A percentile compares a stretch with the other conserved stretches of the same genome.
Conservation (phyloP, 1,140 invertebrate genomes). For the Asobara japonica region DNA sequence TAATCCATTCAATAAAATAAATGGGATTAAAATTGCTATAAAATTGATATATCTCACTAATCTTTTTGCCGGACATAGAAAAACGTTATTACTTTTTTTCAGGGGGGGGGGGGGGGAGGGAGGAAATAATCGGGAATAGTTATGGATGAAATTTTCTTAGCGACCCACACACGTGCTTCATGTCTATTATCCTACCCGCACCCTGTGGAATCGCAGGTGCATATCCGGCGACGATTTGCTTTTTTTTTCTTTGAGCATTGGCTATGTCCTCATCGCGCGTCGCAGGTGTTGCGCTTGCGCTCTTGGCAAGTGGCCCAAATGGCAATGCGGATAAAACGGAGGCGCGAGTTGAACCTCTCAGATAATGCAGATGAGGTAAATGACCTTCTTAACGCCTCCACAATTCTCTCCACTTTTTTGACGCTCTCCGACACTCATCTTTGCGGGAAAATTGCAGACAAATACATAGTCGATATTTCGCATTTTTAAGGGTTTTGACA, state of each 20-base stretch:
- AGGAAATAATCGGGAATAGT: neutral
- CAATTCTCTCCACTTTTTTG: neutral
- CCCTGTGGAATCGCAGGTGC: constrained; percentile 21
- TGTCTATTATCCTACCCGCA: constrained; percentile 21
- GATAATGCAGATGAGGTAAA: constrained; percentile 8
- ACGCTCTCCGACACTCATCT: too few species aligned
- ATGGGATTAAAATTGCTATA: too few species aligned
- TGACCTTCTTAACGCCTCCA: neutral
- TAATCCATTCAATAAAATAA: too few species aligned
- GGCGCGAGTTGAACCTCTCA: neutral
- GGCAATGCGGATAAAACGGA: neutral
- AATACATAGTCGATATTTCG: too few species aligned
- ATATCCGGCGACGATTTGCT: constrained; percentile 13
- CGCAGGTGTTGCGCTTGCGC: constrained; percentile 6
- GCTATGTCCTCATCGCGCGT: neutral
- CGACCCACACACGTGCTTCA: constrained; percentile 6
- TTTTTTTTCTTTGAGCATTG: neutral
- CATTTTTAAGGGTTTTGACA: too few species aligned
- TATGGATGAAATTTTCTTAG: constrained; percentile 4
- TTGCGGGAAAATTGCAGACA: too few species aligned
- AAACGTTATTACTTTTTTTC: neutral
- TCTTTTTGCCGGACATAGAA: too few species aligned
- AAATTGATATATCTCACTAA: too few species aligned
- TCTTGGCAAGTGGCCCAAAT: neutral
- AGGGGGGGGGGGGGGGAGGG: too few species aligned